Base-by-base conservation (phyloP, 1,140 invertebrate genomes). In the Zaprionus capensis region DNA sequence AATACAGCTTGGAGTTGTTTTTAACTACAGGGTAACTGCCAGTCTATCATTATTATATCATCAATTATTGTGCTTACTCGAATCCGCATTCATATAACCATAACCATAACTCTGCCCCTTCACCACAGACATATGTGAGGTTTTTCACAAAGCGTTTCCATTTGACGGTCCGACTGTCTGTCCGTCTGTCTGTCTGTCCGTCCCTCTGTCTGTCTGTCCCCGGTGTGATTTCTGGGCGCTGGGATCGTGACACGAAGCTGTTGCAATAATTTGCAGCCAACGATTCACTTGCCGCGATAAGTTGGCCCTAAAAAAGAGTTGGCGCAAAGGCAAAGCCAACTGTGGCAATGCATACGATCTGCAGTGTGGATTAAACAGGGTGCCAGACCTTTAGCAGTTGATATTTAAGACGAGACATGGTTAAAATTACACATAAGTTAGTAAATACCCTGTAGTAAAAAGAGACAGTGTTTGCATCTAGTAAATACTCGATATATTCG, bases 71-170 rank as follows among this genome's bases (percentile, higher is more conserved):
- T 56, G 4, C 4, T n/a, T 36, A 46, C 12, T 24, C 17, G 26
- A n/a, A 24, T 31, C 36, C 46, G 28, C 61, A 51, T 62, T 62
- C 57, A 67, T 57, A 63, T 73, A 63, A 61, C 34, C 81, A 85
- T 90, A 90, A 85, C 61, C 84, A 88, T 88, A 88, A 88, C 78
- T 88, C 72, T 77, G 78, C 85, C 84, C 84, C 85, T 90, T 72
- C 69, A 65, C 46, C 71, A 63, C 71, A 74, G 41, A 46, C 41
- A 46, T 46, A 17, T 69, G 64, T 78, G 71, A 61, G 64, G 46
- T 62, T 68, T 74, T 77, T 68, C 62, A 46, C 41, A 57, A 73
- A 77, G 62, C 63, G 70, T 58, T 77, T 75, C 68, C 68, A 71
- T 68, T 74, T 74, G 71, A 49, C 56, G 34, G 44, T 66, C 41